A percentile compares a stretch with the other conserved stretches of the same genome.
Conservation (phyloP, 1,140 invertebrate species). For the Pemphigus obesinymphae region DNA sequence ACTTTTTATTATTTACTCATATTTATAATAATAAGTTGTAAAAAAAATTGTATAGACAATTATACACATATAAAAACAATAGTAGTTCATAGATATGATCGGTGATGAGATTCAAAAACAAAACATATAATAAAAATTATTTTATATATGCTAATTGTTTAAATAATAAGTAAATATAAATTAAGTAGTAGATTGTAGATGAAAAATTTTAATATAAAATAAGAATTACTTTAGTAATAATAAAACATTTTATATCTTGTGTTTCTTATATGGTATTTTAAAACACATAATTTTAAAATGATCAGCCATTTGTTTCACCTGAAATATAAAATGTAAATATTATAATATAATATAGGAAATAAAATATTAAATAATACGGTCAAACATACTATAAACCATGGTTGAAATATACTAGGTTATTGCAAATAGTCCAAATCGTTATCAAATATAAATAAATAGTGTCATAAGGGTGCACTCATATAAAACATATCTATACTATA, state of each 20-base stretch:
- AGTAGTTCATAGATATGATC: background rate
- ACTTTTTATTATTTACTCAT: background rate
- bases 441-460: too few species aligned
- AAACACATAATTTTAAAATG: constrained; percentile 69
- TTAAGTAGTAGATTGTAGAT: background rate
- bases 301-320: constrained; percentile 68
- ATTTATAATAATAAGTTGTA: background rate
- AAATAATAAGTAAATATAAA: background rate
- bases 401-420: too few species aligned
- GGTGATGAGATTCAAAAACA: background rate
- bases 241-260: background rate
- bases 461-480: too few species aligned
- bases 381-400: background rate
- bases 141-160: background rate
- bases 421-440: too few species aligned
- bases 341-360: too few species aligned
- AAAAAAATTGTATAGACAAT: background rate
- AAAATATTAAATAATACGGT: too few species aligned
- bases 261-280: constrained; percentile 51
- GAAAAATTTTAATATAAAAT: background rate
- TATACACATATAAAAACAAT: background rate
- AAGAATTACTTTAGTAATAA: background rate
- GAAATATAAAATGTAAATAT: constrained; percentile 19
- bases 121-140: background rate
- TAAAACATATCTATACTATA: too few species aligned